Percentiles rank a stretch among this genome's conserved stretches.
phyloP scores from a whole-genome alignment of 2,113 vertebrate species.

The Plectropomus leopardus region DNA sequence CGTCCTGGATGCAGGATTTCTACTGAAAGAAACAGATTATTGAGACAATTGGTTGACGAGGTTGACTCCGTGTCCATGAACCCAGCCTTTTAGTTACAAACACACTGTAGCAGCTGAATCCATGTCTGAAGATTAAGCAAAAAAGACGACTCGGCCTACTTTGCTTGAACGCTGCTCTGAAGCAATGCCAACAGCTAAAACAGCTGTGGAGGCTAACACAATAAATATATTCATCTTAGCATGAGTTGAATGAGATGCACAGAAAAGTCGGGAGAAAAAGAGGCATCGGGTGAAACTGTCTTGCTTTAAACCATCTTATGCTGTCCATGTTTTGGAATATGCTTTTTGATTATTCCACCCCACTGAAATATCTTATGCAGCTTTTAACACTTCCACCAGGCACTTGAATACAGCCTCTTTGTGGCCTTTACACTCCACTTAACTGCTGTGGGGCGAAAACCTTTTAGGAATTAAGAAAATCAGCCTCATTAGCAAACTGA shows the following conservation, averaged over 20 bases:
- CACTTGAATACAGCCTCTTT: constrained; percentile 82
- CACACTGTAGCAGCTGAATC: constrained; percentile 76
- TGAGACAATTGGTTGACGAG: constrained; percentile 9
- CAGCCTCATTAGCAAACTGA: constrained; percentile 46
- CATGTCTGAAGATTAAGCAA: constrained; percentile 55
- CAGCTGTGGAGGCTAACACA: constrained; percentile 47
- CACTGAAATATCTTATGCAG: constrained; percentile 44
- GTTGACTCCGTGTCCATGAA: constrained; percentile 34
- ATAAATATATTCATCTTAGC: constrained; percentile 50
- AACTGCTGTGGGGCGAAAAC: constrained; percentile 51
- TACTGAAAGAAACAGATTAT: neutral
- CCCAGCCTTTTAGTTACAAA: constrained; percentile 38
- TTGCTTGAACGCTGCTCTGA: constrained; percentile 44
- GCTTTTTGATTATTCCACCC: constrained; percentile 38
- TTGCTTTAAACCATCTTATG: constrained; percentile 48
- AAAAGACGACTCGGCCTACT: constrained; percentile 54
- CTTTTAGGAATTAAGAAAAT: constrained; percentile 46
- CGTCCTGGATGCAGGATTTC: neutral
- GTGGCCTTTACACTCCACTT: constrained; percentile 65
- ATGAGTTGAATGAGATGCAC: constrained; percentile 66
- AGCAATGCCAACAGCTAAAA: constrained; percentile 67
- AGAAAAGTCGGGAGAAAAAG: constrained; percentile 68
- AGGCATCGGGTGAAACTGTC: constrained; percentile 75
- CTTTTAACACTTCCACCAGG: constrained; percentile 77
- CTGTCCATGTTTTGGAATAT: constrained; percentile 44